These are phyloP conservation scores for Mallotus villosus DNA, from an alignment of 2,797 vertebrate species.

Conservation along the genomic window DNA sequence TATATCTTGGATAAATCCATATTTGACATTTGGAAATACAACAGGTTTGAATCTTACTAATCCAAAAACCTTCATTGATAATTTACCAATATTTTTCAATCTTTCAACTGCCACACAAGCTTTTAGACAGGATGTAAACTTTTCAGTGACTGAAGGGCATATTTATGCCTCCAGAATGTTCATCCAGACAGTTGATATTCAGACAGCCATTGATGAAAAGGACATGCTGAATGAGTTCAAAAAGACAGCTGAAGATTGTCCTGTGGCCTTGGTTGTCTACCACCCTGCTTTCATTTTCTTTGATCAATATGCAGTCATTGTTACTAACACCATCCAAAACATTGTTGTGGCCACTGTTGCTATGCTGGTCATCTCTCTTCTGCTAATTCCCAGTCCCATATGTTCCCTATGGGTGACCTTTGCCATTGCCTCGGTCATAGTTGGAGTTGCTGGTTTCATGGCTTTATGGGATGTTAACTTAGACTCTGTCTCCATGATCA, in stretches of 20 bases:
- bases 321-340: constrained; percentile 73
- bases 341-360: constrained; percentile 59
- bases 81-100: constrained; percentile 28
- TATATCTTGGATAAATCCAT: constrained; percentile 69
- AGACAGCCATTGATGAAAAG: constrained; percentile 60
- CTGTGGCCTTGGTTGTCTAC: constrained; percentile 65
- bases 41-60: constrained; percentile 4
- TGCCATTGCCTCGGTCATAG: constrained; percentile 76
- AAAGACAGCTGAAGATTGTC: constrained; percentile 49
- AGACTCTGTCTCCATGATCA: constrained; percentile 80
- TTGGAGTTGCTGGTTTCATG: constrained; percentile 77
- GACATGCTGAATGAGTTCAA: constrained; percentile 65
- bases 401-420: constrained; percentile 81
- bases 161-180: constrained; percentile 72
- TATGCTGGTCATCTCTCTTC: constrained; percentile 74
- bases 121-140: constrained; percentile 67
- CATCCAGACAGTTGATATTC: constrained; percentile 64
- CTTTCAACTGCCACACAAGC: background rate
- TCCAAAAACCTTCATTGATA: constrained; percentile 52
- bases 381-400: constrained; percentile 73
- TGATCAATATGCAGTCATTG: constrained; percentile 72
- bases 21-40: background rate
- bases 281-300: constrained; percentile 74
- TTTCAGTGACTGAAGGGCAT: constrained; percentile 30
- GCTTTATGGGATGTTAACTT: constrained; percentile 73